Evolutionary conservation across 1,140 invertebrate genomes (phyloP).

Genomic region (Hestina assimilis): DNA sequence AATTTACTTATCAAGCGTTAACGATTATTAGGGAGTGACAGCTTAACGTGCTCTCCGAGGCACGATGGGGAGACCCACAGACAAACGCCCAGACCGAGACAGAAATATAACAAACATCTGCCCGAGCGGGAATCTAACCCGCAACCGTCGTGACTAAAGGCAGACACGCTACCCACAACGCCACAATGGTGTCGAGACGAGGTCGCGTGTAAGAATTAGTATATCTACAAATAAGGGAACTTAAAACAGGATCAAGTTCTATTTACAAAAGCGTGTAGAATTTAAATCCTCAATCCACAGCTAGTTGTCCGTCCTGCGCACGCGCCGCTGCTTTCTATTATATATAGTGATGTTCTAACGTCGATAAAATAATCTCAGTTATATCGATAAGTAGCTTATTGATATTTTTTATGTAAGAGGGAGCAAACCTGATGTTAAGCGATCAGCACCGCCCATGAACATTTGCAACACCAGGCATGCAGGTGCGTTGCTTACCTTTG

Average conservation of each 20-base stretch:
- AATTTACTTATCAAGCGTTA: too few relatives aligned
- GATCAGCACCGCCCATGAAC: too few relatives aligned
- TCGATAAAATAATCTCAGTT: conserved; percentile 6
- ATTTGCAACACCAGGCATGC: too few relatives aligned
- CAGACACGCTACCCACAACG: not conserved
- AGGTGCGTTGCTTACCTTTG: too few relatives aligned
- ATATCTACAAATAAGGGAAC: not conserved
- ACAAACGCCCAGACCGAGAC: too few relatives aligned
- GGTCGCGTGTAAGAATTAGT: not conserved
- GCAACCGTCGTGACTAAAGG: not conserved
- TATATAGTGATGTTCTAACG: not conserved
- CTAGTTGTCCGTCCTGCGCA: conserved; percentile 5
- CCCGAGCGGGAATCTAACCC: not conserved
- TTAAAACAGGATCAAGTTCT: not conserved
- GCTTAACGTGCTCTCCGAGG: too few relatives aligned
- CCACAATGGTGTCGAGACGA: not conserved
- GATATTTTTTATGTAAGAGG: too few relatives aligned
- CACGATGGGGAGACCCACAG: too few relatives aligned
- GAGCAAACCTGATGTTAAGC: too few relatives aligned
- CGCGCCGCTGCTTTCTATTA: conserved; percentile 20
- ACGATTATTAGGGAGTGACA: too few relatives aligned
- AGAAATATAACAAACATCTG: too few relatives aligned
- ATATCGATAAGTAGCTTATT: not conserved
- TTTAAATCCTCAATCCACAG: not conserved
- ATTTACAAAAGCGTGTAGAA: conserved; percentile 1